phyloP scores from a whole-genome alignment of 2,888 invertebrate species.

The Incurvaria masculella region DNA sequence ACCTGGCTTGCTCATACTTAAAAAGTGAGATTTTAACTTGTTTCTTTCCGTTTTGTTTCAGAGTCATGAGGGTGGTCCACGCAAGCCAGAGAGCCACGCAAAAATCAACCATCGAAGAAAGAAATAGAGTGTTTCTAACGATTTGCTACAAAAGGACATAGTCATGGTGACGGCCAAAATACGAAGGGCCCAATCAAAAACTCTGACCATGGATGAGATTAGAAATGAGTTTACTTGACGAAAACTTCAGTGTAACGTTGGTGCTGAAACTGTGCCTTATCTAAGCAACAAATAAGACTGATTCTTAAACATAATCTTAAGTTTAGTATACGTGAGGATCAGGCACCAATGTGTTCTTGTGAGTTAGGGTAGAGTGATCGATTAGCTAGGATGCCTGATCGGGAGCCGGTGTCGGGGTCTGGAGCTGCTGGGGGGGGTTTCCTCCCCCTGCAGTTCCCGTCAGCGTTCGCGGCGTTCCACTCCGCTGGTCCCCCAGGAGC shows the following conservation, averaged over 20 bases:
- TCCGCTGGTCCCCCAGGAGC: conserved; percentile 60
- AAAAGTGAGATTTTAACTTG: no score
- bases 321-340: no score
- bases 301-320: no score
- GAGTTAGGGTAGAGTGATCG: neutral
- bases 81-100: neutral
- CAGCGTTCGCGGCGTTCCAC: conserved; percentile 60
- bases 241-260: neutral
- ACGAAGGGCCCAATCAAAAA: neutral
- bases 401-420: conserved; percentile 53
- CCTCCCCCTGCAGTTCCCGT: conserved; percentile 56
- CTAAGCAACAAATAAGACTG: neutral
- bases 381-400: conserved; percentile 42
- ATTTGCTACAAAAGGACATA: neutral
- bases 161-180: neutral
- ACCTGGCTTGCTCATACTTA: no score
- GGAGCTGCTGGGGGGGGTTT: conserved; percentile 56
- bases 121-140: neutral
- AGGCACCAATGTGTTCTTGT: no score
- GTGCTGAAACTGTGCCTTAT: neutral
- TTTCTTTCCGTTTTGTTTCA: neutral
- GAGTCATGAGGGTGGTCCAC: neutral
- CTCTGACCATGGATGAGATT: neutral
- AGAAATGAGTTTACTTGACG: neutral
- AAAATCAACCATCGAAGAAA: neutral